Percentiles rank a stretch among this genome's conserved stretches.
phyloP scores from a whole-genome alignment of 2,797 vertebrate species.

The Nyctalus aviator region DNA sequence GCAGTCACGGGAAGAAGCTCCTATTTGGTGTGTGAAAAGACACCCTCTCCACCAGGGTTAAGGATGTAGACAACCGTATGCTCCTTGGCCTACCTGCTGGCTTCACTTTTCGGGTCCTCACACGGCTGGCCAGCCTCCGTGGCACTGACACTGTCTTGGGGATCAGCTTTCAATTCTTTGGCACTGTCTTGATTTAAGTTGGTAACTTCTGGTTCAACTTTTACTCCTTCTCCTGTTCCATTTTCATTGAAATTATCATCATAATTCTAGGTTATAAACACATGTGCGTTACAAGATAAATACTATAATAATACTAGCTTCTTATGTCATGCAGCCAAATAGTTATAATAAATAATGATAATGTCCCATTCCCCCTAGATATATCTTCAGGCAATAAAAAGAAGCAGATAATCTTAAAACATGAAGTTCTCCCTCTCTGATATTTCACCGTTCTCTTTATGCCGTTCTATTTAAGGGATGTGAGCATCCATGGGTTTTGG shows the following conservation, averaged over 20 bases:
- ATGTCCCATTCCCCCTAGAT: not conserved
- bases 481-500: not conserved
- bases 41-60: not conserved
- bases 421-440: not conserved
- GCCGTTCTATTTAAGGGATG: not conserved
- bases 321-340: not conserved
- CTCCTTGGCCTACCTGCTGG: constrained; percentile 82
- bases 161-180: constrained; percentile 61
- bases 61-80: not conserved
- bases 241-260: constrained; percentile 75
- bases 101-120: constrained; percentile 77
- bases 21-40: not conserved
- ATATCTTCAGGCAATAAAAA: not conserved
- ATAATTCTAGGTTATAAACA: constrained; percentile 76
- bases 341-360: not conserved
- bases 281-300: constrained; percentile 33
- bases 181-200: constrained; percentile 19
- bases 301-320: not conserved
- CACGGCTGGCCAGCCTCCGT: constrained; percentile 31
- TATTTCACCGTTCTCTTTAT: not conserved
- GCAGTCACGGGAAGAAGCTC: not conserved
- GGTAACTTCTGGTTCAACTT: constrained; percentile 54
- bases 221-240: constrained; percentile 69
- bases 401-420: not conserved
- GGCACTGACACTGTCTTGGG: constrained; percentile 59